Evolutionary conservation across 2,797 vertebrate species (phyloP), one percentile per base, ranked within the genome.

Genomic region (Onychomys leucogaster): DNA sequence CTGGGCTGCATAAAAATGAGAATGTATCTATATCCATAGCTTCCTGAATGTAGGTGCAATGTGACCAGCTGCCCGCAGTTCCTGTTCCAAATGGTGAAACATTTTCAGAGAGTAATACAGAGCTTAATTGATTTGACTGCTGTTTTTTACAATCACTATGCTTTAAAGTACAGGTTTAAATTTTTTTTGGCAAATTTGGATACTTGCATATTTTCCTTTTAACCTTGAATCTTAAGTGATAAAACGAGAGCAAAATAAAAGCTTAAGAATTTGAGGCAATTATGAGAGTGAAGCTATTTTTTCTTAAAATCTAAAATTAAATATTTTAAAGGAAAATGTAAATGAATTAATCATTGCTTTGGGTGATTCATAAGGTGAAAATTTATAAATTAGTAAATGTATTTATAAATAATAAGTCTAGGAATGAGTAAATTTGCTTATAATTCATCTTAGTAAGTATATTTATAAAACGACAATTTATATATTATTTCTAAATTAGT

Each of bases 71-170:
- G 9, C 37, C n/a, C 46, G 41, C 7, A 27, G 10, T 25, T 76
- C 23, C 23, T 92, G 43, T 71, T 96, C 57, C n/a, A 55, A 55
- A 19, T 2, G 61, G 76, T 86, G 69, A 91, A 52, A 90, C 80
- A 82, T 97, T 98, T 97, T 49, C 94, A 89, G 86, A 95, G 83
- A 98, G 95, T 96, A 86, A 46, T 77, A 29, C 49, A 89, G 6
- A 77, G 43, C 49, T 96, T 91, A 27, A 73, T n/a, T 89, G 69
- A 73, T 21, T 13, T 73, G 34, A 73, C 32, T 69, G 14, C 13
- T 14, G 11, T 69, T 69, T 69, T 69, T 23, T 23, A 69, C 32
- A 69, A 17, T 14, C 13, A 34, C 32, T 59, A 59, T 59, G 57
- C 23, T 59, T 7, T 55, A 55, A 55, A 55, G 55, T 55, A 55